Evolutionary conservation across 2,113 vertebrate species (phyloP).

Genomic region (Ceyx cyanopectus): DNA sequence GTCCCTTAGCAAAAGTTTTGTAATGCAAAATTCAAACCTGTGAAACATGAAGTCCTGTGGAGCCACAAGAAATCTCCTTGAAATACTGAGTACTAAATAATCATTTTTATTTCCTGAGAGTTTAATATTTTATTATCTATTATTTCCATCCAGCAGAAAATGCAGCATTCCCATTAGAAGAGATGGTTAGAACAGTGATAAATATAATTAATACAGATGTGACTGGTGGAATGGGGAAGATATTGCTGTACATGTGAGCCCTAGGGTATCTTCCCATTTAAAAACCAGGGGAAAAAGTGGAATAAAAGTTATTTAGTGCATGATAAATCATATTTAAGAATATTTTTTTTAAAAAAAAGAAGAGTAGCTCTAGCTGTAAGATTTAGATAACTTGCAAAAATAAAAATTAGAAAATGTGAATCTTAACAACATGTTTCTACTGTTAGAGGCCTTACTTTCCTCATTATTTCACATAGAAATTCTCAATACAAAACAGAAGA

Average conservation of each 20-base stretch:
- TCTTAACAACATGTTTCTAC: not conserved
- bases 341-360: no score
- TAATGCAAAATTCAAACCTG: conserved; percentile 3
- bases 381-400: not conserved
- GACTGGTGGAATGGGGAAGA: not conserved
- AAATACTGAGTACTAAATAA: conserved; percentile 37
- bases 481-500: not conserved
- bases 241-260: not conserved
- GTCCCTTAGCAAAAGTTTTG: not conserved
- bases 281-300: not conserved
- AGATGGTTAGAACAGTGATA: not conserved
- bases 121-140: conserved; percentile 51
- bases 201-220: not conserved
- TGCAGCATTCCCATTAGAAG: not conserved
- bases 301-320: not conserved
- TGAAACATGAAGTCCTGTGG: not conserved
- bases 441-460: not conserved
- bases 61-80: conserved; percentile 3
- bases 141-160: conserved; percentile 15
- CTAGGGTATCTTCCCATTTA: not conserved
- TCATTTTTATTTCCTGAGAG: not conserved
- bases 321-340: not conserved
- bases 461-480: not conserved
- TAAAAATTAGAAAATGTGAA: not conserved
- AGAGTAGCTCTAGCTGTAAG: not conserved